Evolutionary conservation across 2,113 vertebrate species (phyloP).

Genomic region (Cyanocitta stelleri): DNA sequence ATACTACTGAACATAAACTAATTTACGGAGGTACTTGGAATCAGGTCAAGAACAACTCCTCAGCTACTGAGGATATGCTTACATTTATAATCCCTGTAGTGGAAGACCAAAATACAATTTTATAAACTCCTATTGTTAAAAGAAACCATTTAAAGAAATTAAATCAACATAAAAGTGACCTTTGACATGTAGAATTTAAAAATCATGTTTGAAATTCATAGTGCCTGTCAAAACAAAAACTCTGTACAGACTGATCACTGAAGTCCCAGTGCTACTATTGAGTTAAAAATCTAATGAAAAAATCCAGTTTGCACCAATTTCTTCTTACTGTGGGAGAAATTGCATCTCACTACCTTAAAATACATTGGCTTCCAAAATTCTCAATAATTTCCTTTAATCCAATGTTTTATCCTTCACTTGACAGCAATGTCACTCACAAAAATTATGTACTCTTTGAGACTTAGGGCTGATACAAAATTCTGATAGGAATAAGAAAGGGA

Average conservation of each 20-base stretch:
- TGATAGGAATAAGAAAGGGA: background rate
- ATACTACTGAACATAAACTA: constrained; percentile 46
- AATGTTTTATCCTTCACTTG: background rate
- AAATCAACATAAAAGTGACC: background rate
- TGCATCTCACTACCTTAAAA: background rate
- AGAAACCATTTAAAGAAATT: constrained; percentile 1
- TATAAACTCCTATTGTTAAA: background rate
- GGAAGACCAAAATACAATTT: background rate
- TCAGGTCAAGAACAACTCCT: constrained; percentile 42
- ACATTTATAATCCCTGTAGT: constrained; percentile 26
- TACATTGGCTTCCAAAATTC: background rate
- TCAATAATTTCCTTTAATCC: background rate
- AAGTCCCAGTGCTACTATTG: background rate
- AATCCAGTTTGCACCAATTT: background rate
- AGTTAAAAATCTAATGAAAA: background rate
- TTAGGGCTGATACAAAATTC: background rate
- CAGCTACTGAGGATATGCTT: background rate
- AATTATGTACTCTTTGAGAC: background rate
- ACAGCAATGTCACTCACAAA: background rate
- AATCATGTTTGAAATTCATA: background rate
- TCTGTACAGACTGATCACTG: background rate
- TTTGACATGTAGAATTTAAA: background rate
- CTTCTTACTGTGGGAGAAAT: background rate
- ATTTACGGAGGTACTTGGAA: constrained; percentile 40
- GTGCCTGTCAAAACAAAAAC: background rate